Evolutionary conservation across 2,113 vertebrate genomes (phyloP).

Genomic region (Galbula dea): DNA sequence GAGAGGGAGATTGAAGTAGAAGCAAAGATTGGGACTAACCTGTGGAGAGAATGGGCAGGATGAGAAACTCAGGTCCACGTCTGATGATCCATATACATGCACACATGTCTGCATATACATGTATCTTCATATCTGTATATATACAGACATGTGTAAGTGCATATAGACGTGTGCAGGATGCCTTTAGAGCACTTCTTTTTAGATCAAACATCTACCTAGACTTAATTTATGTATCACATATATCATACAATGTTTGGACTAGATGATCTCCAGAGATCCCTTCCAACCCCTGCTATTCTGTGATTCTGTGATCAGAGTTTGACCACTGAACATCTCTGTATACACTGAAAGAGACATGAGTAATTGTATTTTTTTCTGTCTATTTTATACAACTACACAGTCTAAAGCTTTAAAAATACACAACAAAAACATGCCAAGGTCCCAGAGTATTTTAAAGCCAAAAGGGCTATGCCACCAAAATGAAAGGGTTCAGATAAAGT

Average conservation of each 20-base stretch:
- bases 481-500: background rate
- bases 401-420: background rate
- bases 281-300: too few relatives aligned
- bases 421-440: background rate
- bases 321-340: background rate
- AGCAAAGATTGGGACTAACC: background rate
- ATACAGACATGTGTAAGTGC: background rate
- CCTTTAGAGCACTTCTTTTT: background rate
- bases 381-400: background rate
- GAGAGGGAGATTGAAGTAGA: background rate
- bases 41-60: background rate
- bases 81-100: background rate
- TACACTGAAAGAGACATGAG: background rate
- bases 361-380: background rate
- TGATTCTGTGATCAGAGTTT: too few relatives aligned
- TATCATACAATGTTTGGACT: too few relatives aligned
- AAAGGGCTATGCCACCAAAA: background rate
- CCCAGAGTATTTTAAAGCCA: background rate
- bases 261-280: too few relatives aligned
- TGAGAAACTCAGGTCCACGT: background rate
- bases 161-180: background rate
- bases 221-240: background rate
- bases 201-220: background rate
- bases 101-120: background rate
- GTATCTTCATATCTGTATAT: background rate